A percentile compares a stretch with the other conserved stretches of the same genome.
These are phyloP conservation scores for Malacoraja senta DNA, from an alignment of 2,797 vertebrate species.

Conservation along the genomic window DNA sequence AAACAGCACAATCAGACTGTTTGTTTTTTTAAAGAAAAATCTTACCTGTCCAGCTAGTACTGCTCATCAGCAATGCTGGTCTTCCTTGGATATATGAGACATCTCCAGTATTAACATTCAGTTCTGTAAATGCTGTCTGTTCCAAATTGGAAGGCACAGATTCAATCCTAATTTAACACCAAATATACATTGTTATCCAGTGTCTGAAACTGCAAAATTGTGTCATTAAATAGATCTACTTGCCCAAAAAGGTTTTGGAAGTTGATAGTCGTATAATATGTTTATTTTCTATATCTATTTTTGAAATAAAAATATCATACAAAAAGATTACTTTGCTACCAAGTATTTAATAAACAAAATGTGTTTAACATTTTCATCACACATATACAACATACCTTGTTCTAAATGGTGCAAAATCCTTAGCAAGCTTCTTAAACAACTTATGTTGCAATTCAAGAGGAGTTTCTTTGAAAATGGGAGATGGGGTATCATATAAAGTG, in stretches of 20 bases:
- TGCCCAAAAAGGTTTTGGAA: not conserved
- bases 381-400: constrained; percentile 49
- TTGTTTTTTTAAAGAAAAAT: not conserved
- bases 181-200: not conserved
- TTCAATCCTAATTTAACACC: constrained; percentile 51
- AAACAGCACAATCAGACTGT: not conserved
- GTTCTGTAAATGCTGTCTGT: constrained; percentile 66
- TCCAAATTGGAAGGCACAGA: constrained; percentile 44
- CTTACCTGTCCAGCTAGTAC: constrained; percentile 95
- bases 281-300: not conserved
- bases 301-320: not conserved
- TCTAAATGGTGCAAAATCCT: constrained; percentile 60
- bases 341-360: not conserved
- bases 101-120: constrained; percentile 44
- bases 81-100: constrained; percentile 53
- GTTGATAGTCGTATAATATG: not conserved
- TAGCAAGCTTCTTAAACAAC: constrained; percentile 69
- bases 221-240: not conserved
- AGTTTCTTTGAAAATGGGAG: constrained; percentile 77
- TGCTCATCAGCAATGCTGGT: constrained; percentile 83
- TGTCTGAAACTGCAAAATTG: not conserved
- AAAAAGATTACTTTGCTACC: not conserved
- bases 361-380: not conserved
- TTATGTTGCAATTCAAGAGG: constrained; percentile 64
- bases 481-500: constrained; percentile 80